phyloP scores from a whole-genome alignment of 2,888 invertebrate species.

The Bimastos eiseni region DNA sequence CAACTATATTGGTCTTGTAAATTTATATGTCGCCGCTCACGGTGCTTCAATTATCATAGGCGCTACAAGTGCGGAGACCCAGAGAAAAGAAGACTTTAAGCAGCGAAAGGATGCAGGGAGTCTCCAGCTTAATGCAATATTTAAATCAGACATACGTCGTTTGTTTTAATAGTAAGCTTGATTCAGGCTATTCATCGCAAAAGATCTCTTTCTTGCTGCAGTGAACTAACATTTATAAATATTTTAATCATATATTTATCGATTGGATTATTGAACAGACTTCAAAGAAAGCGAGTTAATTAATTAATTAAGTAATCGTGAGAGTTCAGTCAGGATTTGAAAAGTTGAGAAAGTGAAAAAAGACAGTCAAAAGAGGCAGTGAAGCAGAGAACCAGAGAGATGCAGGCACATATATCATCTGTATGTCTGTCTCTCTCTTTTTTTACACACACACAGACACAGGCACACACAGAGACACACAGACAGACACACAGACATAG shows the following conservation, averaged over 20 bases:
- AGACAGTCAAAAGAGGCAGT: not conserved
- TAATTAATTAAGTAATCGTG: not conserved
- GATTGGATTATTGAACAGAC: not conserved
- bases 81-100: too few relatives aligned
- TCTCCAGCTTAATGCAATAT: not conserved
- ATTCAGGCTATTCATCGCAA: not conserved
- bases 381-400: not conserved
- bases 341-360: not conserved
- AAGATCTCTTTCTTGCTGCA: not conserved
- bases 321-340: not conserved
- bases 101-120: too few relatives aligned
- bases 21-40: too few relatives aligned
- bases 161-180: not conserved
- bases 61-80: too few relatives aligned
- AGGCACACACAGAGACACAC: not conserved
- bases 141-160: not conserved
- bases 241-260: not conserved
- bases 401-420: not conserved
- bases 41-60: too few relatives aligned
- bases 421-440: too few relatives aligned
- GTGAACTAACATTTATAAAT: not conserved
- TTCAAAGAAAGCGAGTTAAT: not conserved
- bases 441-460: not conserved
- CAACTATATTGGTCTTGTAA: too few relatives aligned
- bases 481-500: not conserved